phyloP scores from a whole-genome alignment of 2,888 invertebrate genomes.

The Volucella zonaria region DNA sequence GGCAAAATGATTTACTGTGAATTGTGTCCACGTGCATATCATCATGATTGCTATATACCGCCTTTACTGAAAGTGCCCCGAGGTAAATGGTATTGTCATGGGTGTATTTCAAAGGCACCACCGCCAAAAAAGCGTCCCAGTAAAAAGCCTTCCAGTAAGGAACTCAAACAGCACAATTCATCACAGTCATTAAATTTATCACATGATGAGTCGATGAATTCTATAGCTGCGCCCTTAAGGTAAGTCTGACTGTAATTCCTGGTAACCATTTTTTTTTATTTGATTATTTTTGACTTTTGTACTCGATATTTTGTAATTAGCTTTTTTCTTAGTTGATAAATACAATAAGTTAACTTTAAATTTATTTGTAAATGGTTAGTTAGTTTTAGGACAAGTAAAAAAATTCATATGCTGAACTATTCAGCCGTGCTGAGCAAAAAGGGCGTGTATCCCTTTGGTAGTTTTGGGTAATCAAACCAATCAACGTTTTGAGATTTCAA shows the following conservation, averaged over 20 bases:
- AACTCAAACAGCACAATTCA: constrained; percentile 78
- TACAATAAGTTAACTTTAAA: too few species aligned
- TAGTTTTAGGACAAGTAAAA: too few species aligned
- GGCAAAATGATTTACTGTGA: constrained; percentile 92
- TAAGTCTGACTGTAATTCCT: constrained; percentile 70
- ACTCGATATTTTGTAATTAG: too few species aligned
- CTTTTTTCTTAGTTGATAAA: too few species aligned
- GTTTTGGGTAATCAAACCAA: too few species aligned
- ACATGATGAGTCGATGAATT: constrained; percentile 82
- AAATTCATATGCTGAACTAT: too few species aligned
- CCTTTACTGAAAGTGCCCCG: constrained; percentile 91
- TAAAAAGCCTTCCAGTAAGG: constrained; percentile 83
- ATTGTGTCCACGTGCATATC: constrained; percentile 94
- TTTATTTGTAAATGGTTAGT: too few species aligned
- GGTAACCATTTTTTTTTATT: constrained; percentile 7
- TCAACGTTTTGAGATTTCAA: too few species aligned
- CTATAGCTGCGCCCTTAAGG: constrained; percentile 81
- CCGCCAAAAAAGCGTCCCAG: constrained; percentile 87
- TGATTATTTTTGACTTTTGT: background rate
- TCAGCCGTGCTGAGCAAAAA: too few species aligned
- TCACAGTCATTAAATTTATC: constrained; percentile 81
- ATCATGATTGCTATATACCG: constrained; percentile 96
- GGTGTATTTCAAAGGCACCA: constrained; percentile 93
- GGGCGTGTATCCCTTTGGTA: too few species aligned
- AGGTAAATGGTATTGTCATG: constrained; percentile 95